Evolutionary conservation across 2,797 vertebrate species (phyloP), one percentile per base, ranked within the genome.

Genomic region (Neosilurus hyrtlii): DNA sequence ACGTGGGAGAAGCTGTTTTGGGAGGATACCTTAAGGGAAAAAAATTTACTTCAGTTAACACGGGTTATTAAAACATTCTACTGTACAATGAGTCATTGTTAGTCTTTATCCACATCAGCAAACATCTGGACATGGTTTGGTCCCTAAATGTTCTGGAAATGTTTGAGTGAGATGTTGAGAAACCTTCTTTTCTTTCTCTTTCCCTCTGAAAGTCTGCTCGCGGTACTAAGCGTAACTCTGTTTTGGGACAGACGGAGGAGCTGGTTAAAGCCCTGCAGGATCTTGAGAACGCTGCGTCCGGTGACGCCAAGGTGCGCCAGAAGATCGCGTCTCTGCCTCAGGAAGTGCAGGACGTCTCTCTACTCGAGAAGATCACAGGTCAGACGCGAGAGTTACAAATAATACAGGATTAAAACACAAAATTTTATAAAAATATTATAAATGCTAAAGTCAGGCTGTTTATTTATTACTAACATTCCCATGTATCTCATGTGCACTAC

Each of bases 281-380:
- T 87, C 89, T 99, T 82, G 98, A 99, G 91, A 99, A 99, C 3
- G 98, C 98, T 1, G 98, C 98, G 0, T 99, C 98, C 0, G 97
- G 97, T 0, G 97, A 99, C 7, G 98, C 97, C 1, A 96, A 97
- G 0, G 98, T 99, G 71, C 95, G 98, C 82, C 97, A 99, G 92
- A 99, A 97, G 90, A 99, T 99, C 52, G 98, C 98, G 52, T 99
- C 98, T 0, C 91, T 99, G 84, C 98, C 98, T 3, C 97, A 99
- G 91, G 98, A 99, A 90, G 97, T 99, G 18, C 98, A 99, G 84
- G 97, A 99, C 66, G 97, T 99, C 72, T 99, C 98, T 0, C 92
- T 99, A 12, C 91, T 99, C 83, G 97, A 99, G 92, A 98, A 99
- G 91, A 99, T 99, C 88, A 97, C 96, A 89, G 98, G 98, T 98